Percentiles rank a stretch among this genome's conserved stretches.
Evolutionary conservation across 2,888 invertebrate genomes (phyloP).

Genomic region (Aquatica leii): DNA sequence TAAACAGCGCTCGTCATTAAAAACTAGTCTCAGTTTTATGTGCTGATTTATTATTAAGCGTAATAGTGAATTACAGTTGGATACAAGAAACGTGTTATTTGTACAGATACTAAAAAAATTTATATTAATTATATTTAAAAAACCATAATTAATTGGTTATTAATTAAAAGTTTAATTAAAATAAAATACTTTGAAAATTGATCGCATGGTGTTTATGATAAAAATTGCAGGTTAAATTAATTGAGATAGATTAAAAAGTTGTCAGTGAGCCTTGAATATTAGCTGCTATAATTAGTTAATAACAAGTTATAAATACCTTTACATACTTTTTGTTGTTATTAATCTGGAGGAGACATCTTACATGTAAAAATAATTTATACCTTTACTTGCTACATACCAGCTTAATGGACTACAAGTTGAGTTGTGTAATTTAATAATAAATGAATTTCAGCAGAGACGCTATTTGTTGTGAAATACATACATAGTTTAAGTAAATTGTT

Average conservation of each 20-base stretch:
- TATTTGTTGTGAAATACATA: not conserved
- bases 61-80: too few relatives aligned
- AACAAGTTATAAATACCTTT: not conserved
- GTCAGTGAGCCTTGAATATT: not conserved
- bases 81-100: too few relatives aligned
- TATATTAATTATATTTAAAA: too few relatives aligned
- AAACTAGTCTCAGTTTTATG: too few relatives aligned
- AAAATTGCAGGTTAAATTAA: not conserved
- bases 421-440: slow-evolving; percentile 9
- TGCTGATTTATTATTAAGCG: too few relatives aligned
- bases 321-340: not conserved
- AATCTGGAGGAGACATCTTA: not conserved
- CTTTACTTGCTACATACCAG: not conserved
- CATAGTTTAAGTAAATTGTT: too few relatives aligned
- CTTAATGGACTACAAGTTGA: slow-evolving; percentile 6
- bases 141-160: too few relatives aligned
- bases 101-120: too few relatives aligned
- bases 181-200: too few relatives aligned
- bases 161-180: too few relatives aligned
- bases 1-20: too few relatives aligned
- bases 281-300: not conserved
- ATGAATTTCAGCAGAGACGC: not conserved
- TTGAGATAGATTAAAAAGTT: not conserved
- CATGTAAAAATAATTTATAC: not conserved
- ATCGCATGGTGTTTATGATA: too few relatives aligned